Base-by-base conservation (phyloP, 2,797 vertebrate genomes). In the Varecia variegata region DNA sequence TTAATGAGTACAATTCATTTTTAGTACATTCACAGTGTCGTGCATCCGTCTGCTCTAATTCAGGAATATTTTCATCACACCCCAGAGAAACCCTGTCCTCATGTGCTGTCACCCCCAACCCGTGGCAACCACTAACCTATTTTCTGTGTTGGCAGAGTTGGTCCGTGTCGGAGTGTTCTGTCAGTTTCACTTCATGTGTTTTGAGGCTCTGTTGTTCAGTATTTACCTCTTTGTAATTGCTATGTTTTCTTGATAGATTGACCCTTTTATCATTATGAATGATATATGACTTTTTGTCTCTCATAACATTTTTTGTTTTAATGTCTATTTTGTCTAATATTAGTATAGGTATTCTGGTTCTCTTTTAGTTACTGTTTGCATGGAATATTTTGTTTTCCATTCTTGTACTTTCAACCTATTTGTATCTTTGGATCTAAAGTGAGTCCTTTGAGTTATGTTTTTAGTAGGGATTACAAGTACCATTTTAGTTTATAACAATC, bases 131-230 rank as follows among this genome's bases (percentile, higher is more conserved):
- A 45, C 2, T 1, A 5, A 21, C 56, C 92, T 38, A 1, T 54
- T 8, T n/a, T 47, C n/a, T 32, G 30, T 47, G 71, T 20, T 74
- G 47, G 32, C 4, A 8, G 40, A 74, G 30, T 74, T 21, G 17
- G 40, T 27, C 13, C 13, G 0, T 7, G 17, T 18, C 3, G 10
- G 47, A 21, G 1, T 11, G 3, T 50, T 74, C 17, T n/a, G 9
- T 47, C 43, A 11, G 2, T 5, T 74, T 74, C 25, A 45, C 71
- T 73, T 30, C 7, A 5, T 30, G 40, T 74, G 11, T 32, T 47
- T 47, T 32, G 17, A 17, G 43, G 30, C 45, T 73, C 43, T 32
- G 71, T 71, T 7, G 38, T 73, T 32, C 7, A 32, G 8, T 1
- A 10, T 30, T 17, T 73, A 11, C 35, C 71, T 52, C 62, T 89